Evolutionary conservation across 2,888 invertebrate species (phyloP).

Genomic region (Opisthograptis luteolata): DNA sequence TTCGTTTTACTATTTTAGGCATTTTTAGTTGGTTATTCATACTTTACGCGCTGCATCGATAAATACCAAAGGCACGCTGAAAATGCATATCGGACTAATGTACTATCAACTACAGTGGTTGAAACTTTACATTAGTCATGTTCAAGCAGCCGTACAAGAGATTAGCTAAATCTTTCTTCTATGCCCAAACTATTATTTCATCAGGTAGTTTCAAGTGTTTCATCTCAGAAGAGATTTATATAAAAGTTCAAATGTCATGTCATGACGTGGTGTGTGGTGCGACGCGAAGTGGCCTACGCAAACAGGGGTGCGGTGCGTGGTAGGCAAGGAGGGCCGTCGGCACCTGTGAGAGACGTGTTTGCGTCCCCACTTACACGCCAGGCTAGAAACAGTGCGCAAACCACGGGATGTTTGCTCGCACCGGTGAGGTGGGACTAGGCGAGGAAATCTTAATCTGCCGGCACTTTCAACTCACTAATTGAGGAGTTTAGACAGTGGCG

Average conservation of each 20-base stretch:
- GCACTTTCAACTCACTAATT: conserved; percentile 55
- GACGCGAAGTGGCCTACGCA: conserved; percentile 64
- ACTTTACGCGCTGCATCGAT: too few relatives aligned
- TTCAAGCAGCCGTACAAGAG: too few relatives aligned
- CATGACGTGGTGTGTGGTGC: conserved; percentile 37
- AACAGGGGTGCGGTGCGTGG: conserved; percentile 61
- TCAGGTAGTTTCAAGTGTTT: not conserved
- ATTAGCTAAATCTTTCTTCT: too few relatives aligned
- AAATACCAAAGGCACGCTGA: too few relatives aligned
- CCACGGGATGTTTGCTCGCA: conserved; percentile 65
- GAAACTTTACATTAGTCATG: too few relatives aligned
- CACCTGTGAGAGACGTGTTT: conserved; percentile 73
- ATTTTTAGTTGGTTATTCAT: too few relatives aligned
- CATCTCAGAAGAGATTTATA: conserved; percentile 18
- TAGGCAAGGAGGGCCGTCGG: conserved; percentile 56
- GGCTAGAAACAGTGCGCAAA: conserved; percentile 73
- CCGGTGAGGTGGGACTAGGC: conserved; percentile 56
- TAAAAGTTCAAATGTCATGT: conserved; percentile 61
- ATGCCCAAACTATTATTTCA: too few relatives aligned
- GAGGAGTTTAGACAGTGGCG: conserved; percentile 42
- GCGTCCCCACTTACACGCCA: conserved; percentile 73
- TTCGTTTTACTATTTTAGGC: too few relatives aligned
- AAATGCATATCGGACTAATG: too few relatives aligned
- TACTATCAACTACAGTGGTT: too few relatives aligned
- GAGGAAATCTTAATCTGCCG: conserved; percentile 76